These are phyloP conservation scores for Drosophila ochracea DNA, from an alignment of 2,888 invertebrate species.

Conservation along the genomic window DNA sequence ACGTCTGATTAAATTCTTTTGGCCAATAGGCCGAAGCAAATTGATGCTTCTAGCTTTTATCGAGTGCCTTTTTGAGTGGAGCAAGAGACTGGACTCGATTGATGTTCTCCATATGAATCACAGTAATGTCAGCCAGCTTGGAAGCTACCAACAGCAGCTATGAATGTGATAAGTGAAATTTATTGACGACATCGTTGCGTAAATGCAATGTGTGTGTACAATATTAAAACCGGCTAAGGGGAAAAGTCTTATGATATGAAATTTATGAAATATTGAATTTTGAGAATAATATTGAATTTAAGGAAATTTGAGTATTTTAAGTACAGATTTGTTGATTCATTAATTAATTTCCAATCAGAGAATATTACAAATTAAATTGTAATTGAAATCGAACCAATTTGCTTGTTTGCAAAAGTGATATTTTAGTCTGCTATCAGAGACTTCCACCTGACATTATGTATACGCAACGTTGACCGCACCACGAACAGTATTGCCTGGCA, in stretches of 20 bases:
- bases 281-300: neutral
- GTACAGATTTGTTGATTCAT: neutral
- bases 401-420: neutral
- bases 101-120: constrained; percentile 56
- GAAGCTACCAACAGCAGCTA: constrained; percentile 6
- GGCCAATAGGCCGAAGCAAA: constrained; percentile 44
- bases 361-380: constrained; percentile 13
- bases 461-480: constrained; percentile 45
- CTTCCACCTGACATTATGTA: constrained; percentile 36
- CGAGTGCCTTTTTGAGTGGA: constrained; percentile 25
- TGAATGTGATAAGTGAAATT: constrained; percentile 23
- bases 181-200: constrained; percentile 31
- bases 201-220: constrained; percentile 31
- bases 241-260: neutral
- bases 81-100: constrained; percentile 36
- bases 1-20: constrained; percentile 53
- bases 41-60: constrained; percentile 28
- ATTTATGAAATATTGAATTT: neutral
- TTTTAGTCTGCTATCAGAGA: neutral
- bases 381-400: neutral
- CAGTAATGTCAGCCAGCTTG: constrained; percentile 11
- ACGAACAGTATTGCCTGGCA: constrained; percentile 32
- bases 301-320: neutral
- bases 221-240: neutral
- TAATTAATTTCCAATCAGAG: neutral